Evolutionary conservation across 2,113 vertebrate genomes (phyloP).

Genomic region (Gadus chalcogrammus): DNA sequence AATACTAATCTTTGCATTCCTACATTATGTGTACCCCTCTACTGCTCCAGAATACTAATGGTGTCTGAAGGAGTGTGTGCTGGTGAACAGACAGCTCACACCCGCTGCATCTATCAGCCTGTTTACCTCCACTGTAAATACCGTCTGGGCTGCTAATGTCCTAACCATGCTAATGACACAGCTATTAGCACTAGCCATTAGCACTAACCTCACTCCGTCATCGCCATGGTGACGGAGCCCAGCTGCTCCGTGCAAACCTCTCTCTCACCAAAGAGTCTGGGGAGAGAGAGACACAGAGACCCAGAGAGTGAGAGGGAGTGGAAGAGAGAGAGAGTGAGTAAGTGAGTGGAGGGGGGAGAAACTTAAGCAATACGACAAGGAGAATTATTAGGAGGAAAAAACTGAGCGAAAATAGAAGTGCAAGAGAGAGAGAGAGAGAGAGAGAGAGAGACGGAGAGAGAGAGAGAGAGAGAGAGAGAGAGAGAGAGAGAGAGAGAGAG

Average conservation of each 20-base stretch:
- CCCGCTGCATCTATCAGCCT: conserved; percentile 99
- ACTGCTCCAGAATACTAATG: conserved; percentile 94
- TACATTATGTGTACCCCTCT: conserved; percentile 50
- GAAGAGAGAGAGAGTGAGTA: neutral
- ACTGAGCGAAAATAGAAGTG: neutral
- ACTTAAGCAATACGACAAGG: neutral
- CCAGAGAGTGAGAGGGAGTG: neutral
- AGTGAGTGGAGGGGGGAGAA: neutral
- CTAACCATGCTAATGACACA: conserved; percentile 99
- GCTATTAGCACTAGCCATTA: conserved; percentile 99
- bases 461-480: neutral
- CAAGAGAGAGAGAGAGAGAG: neutral
- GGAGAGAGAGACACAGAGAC: neutral
- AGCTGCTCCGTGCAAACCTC: conserved; percentile 83
- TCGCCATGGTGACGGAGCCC: conserved; percentile 96
- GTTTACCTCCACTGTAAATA: conserved; percentile 99
- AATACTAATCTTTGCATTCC: no score
- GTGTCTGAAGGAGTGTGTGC: conserved; percentile 89
- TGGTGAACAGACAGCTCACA: conserved; percentile 92
- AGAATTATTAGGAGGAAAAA: neutral
- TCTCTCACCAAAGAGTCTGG: conserved; percentile 9
- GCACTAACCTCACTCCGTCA: conserved; percentile 90
- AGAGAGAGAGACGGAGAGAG: neutral
- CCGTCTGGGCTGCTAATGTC: conserved; percentile 99
- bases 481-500: conserved; percentile 7